Evolutionary conservation across 2,888 invertebrate genomes (phyloP), one percentile per base, ranked within the genome.

Genomic region (Sesamia inferens): DNA sequence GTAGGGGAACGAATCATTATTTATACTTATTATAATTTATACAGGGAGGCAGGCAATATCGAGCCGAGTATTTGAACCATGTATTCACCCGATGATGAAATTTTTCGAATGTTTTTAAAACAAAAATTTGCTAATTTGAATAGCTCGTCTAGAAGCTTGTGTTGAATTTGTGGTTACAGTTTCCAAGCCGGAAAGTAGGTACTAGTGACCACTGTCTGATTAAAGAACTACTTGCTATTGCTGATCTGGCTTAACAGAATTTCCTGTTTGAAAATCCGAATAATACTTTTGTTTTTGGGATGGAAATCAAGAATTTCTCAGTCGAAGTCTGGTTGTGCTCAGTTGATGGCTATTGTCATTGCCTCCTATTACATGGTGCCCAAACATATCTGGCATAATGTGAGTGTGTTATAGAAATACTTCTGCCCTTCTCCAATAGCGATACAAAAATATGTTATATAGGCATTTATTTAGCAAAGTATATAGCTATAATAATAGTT

Each of bases 401-500:
- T 22, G 13, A 6, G 48, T 48, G 0, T 48, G 10, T 19, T 51
- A 51, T 51, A n/a, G 4, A 10, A 4, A n/a, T 10, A 51, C 10
- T 19, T 19, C 8, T 10, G 10, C 19, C 31, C 31, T 31, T 31
- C 39, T 39, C n/a, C n/a, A n/a, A 7, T 39, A 7, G 10, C n/a
- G 51, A 3, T 54, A n/a, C 6, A 14, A n/a, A n/a, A 10, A n/a
- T n/a, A n/a, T n/a, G 5, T 19, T 19, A 51, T 24, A 48, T 8
- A 31, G 5, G 51, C 19, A 31, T 14, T 54, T 31, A 51, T 54
- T n/a, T 13, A 31, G n/a, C 0, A 42, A 62, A 19, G 19, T 16
- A 57, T 11, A 8, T 2, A 39, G 47, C 19, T 48, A 1, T 39
- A 63, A 63, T 77, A 58, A 59, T 42, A 24, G 55, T 63, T 77